Percentiles rank a stretch among this genome's conserved stretches.
phyloP scores from a whole-genome alignment of 2,888 invertebrate genomes.

The Nemoura dubitans region DNA sequence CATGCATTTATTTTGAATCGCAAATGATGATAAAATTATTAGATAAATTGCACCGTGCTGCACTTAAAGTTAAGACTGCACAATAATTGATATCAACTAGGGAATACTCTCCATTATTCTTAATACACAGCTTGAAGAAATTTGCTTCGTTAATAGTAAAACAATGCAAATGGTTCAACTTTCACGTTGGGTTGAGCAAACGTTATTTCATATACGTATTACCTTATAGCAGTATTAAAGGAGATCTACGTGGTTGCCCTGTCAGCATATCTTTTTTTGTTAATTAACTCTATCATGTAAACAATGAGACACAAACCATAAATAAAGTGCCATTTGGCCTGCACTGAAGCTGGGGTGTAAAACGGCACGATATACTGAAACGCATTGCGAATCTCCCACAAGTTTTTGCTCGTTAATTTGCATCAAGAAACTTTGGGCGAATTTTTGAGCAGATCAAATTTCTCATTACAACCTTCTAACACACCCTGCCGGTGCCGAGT shows the following conservation, averaged over 20 bases:
- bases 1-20: neutral
- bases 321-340: neutral
- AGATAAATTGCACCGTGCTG: neutral
- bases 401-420: neutral
- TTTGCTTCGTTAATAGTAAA: constrained; percentile 13
- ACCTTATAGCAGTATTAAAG: neutral
- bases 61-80: neutral
- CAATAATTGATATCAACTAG: neutral
- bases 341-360: neutral
- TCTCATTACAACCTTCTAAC: neutral
- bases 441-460: neutral
- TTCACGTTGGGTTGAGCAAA: neutral
- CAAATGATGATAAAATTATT: neutral
- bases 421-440: neutral
- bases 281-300: constrained; percentile 26
- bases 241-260: neutral
- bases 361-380: neutral
- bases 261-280: constrained; percentile 34
- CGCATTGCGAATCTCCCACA: neutral
- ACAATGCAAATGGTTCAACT: constrained; percentile 9
- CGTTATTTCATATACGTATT: neutral
- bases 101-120: neutral
- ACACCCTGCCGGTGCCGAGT: neutral
- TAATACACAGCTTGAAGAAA: constrained; percentile 7
- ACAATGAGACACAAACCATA: constrained; percentile 19